Percentiles rank a stretch among this genome's conserved stretches.
These are phyloP conservation scores for Pseudocheirus occidentalis DNA, from an alignment of 2,797 vertebrate genomes.

Conservation along the genomic window DNA sequence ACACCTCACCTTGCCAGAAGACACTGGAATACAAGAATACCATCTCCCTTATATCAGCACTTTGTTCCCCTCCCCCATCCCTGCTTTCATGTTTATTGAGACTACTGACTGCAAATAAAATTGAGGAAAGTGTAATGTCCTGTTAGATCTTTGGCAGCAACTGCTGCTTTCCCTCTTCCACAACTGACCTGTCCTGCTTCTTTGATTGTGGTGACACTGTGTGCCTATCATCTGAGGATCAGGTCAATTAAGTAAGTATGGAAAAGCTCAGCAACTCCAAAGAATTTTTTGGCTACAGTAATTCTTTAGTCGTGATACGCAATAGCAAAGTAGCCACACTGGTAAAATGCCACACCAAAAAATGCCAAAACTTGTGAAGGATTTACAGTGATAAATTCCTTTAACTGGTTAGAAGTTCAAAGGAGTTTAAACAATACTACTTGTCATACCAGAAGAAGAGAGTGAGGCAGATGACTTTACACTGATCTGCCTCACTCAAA, in stretches of 20 bases:
- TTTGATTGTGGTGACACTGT: not conserved
- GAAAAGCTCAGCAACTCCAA: not conserved
- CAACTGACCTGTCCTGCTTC: not conserved
- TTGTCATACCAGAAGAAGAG: not conserved
- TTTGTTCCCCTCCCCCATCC: not conserved
- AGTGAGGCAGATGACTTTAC: not conserved
- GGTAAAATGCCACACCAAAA: not conserved
- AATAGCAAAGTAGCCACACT: not conserved
- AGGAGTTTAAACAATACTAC: not conserved
- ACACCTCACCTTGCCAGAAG: not conserved
- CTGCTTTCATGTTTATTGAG: not conserved
- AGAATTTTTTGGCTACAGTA: not conserved
- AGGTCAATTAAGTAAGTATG: not conserved
- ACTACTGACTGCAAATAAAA: not conserved
- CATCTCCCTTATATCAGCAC: not conserved
- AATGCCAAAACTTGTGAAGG: not conserved
- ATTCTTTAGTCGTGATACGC: not conserved
- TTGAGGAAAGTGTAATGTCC: not conserved
- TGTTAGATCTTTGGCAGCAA: not conserved
- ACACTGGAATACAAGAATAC: not conserved
- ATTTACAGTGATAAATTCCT: not conserved
- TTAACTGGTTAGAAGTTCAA: not conserved
- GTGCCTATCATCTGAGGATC: not conserved
- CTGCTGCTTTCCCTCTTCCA: not conserved
- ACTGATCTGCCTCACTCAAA: not conserved